Conservation (phyloP, 64 coral and sea anemone species). For the Acropora yongei region DNA sequence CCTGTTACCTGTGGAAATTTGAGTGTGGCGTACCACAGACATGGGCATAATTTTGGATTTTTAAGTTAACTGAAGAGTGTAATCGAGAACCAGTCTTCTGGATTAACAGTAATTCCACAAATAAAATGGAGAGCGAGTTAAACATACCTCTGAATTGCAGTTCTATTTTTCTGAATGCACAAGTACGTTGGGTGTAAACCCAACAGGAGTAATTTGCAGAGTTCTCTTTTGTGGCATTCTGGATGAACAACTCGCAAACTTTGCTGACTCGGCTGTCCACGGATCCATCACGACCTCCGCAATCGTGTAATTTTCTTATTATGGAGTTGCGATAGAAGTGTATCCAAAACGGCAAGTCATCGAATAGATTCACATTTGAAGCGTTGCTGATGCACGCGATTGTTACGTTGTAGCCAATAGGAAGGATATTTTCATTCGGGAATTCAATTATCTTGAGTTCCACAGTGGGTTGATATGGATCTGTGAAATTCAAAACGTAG, state of each 20-base stretch:
- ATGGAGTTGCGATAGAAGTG: neutral
- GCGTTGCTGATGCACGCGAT: neutral
- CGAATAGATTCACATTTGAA: neutral
- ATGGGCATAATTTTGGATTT: too few relatives aligned
- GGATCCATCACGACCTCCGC: neutral
- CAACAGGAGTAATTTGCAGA: constrained; percentile 8
- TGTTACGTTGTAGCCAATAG: neutral
- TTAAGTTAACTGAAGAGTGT: too few relatives aligned
- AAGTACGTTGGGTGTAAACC: neutral
- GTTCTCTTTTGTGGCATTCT: neutral
- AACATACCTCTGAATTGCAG: neutral
- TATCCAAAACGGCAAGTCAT: neutral
- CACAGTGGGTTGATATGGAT: neutral
- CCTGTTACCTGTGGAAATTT: too few relatives aligned
- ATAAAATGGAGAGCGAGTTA: too few relatives aligned
- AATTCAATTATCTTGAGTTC: neutral
- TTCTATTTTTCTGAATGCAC: neutral
- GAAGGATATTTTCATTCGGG: neutral
- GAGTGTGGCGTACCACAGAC: too few relatives aligned
- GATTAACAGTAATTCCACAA: too few relatives aligned
- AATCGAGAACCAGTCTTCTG: too few relatives aligned
- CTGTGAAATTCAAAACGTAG: neutral
- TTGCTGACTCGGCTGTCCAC: neutral
- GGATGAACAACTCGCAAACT: neutral
- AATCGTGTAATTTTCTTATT: neutral